Evolutionary conservation across 2,888 invertebrate genomes (phyloP).

Genomic region (Eupithecia abbreviata): DNA sequence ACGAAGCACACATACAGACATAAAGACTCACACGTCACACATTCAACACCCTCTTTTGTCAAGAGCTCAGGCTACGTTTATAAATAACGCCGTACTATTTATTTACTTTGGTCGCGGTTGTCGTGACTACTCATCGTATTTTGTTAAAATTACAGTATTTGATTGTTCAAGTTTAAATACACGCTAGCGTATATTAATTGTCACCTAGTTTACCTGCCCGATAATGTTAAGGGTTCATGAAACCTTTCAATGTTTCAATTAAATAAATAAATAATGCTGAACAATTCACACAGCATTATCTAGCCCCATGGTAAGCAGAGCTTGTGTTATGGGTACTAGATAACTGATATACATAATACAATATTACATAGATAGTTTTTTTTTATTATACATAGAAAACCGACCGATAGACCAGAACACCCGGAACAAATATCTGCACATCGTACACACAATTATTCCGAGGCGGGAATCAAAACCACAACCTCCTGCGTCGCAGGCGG

Average conservation of each 20-base stretch:
- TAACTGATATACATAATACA: no score
- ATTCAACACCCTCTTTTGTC: not conserved
- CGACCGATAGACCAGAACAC: no score
- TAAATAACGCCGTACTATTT: conserved; percentile 14
- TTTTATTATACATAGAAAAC: no score
- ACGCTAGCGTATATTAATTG: conserved; percentile 36
- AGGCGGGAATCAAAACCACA: no score
- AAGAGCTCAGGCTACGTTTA: not conserved
- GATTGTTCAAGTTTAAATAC: conserved; percentile 37
- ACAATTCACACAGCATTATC: no score
- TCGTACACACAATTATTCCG: no score
- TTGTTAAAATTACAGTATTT: conserved; percentile 43
- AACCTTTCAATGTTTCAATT: conserved; percentile 2
- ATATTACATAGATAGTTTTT: no score
- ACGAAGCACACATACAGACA: not conserved
- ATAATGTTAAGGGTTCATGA: conserved; percentile 10
- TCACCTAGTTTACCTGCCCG: conserved; percentile 33
- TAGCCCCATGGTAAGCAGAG: no score
- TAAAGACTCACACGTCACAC: not conserved
- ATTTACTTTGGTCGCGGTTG: conserved; percentile 36
- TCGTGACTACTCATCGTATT: conserved; percentile 42
- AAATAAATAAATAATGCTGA: no score
- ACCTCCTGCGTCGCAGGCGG: no score
- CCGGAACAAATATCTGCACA: no score
- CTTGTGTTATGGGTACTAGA: no score